Conservation (phyloP, 2,113 vertebrate genomes). For the Catharus fuscescens region DNA sequence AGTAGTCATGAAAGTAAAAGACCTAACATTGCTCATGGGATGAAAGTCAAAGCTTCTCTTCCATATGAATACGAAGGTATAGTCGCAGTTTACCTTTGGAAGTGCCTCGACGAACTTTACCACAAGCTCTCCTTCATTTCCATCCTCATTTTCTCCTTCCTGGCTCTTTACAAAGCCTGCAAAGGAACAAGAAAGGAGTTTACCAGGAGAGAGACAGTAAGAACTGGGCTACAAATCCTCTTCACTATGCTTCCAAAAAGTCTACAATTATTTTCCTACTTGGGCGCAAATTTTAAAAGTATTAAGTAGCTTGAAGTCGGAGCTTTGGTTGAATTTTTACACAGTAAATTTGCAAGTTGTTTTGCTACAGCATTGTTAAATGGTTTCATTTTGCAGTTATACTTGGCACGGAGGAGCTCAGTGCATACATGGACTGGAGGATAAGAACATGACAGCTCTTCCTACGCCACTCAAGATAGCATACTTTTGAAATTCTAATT, state of each 20-base stretch:
- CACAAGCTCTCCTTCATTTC: constrained; percentile 84
- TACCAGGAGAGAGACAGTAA: not conserved
- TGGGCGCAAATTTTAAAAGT: not conserved
- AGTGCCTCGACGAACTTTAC: constrained; percentile 84
- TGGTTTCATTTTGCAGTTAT: constrained; percentile 50
- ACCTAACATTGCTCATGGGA: not conserved
- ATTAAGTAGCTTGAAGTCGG: not conserved
- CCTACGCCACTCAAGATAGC: constrained; percentile 78
- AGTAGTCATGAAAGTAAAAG: not conserved
- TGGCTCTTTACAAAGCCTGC: constrained; percentile 91
- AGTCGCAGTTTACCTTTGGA: constrained; percentile 82
- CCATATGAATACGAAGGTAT: not conserved
- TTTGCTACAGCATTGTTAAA: constrained; percentile 28
- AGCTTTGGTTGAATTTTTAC: constrained; percentile 18
- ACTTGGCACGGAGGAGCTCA: constrained; percentile 49
- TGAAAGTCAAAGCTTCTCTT: not conserved
- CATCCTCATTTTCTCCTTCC: constrained; percentile 91
- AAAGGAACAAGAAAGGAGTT: not conserved
- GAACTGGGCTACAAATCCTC: not conserved
- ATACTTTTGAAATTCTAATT: constrained; percentile 81
- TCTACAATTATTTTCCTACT: not conserved
- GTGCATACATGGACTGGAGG: constrained; percentile 53
- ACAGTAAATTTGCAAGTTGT: not conserved
- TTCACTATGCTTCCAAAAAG: not conserved
- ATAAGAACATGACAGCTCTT: constrained; percentile 73